Evolutionary conservation across 2,888 invertebrate genomes (phyloP), one percentile per base, ranked within the genome.

Genomic region (Athripsodes cinereus): DNA sequence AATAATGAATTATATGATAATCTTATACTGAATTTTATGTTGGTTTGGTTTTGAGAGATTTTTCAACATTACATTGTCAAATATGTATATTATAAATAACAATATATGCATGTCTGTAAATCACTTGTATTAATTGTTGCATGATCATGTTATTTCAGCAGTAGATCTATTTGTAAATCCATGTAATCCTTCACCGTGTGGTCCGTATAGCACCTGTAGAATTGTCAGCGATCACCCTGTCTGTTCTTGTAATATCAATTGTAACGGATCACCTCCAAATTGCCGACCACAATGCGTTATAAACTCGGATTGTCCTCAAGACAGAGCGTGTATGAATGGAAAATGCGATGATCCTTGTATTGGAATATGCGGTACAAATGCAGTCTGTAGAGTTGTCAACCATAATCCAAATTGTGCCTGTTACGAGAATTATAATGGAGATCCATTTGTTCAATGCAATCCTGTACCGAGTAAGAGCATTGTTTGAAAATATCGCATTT

Each of bases 281-380:
- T 92, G 92, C 68, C 81, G 86, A 64, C 89, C 90, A 1, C 91
- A 92, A 74, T 92, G 92, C 70, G 76, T 86, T 46, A 77, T 88
- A 52, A 90, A 88, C 71, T 83, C 87, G 1, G 92, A 92, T 69
- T 92, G 92, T 69, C 74, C 85, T 10, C 83, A 84, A 56, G 81
- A 87, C 68, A 73, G 80, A 66, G 88, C 90, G n/a, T 91, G 90
- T 68, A 79, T 85, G 20, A 83, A 86, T 71, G 83, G 84, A 67
- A 87, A 87, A 75, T 90, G 90, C 69, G 78, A 80, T 64, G 87
- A 92, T 72, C 92, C 92, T 1, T 92, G 92, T 66, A 84, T 84
- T 1, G 87, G 87, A 34, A 82, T 83, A 5, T 90, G 90, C 68
- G 90, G 88, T 19, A 70, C 81, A 60, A 87, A 87, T 70, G 86